phyloP scores from a whole-genome alignment of 2,888 invertebrate species.

The Beris chalybata region DNA sequence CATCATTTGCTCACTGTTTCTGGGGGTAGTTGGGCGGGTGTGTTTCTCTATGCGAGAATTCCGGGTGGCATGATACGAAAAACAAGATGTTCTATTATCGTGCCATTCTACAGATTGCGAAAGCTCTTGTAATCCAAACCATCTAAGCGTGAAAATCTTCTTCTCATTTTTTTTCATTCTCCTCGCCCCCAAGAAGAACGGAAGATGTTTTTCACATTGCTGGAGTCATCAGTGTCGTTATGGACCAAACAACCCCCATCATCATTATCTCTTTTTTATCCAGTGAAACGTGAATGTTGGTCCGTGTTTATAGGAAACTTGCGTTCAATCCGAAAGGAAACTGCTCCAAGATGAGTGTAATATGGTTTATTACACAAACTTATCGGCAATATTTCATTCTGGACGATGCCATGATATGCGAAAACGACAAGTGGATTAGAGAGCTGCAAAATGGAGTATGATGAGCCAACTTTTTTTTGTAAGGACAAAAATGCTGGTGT shows the following conservation, averaged over 20 bases:
- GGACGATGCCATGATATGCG: conserved; percentile 9
- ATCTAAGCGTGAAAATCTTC: conserved; percentile 10
- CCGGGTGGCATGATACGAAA: neutral
- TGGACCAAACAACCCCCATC: conserved; percentile 16
- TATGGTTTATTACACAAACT: conserved; percentile 21
- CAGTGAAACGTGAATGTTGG: conserved; percentile 22
- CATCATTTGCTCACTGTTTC: conserved; percentile 8
- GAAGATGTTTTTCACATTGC: conserved; percentile 19
- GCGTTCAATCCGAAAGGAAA: neutral
- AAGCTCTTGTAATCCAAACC: neutral
- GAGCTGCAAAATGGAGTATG: conserved; percentile 4
- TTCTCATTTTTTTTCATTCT: conserved; percentile 1
- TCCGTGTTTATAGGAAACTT: conserved; percentile 9
- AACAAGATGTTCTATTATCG: conserved; percentile 5
- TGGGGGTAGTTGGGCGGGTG: neutral
- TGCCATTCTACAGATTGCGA: neutral
- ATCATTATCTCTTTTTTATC: conserved; percentile 26
- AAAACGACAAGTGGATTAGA: conserved; percentile 20
- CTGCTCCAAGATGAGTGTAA: conserved; percentile 12
- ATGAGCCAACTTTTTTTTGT: conserved; percentile 5
- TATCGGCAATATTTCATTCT: conserved; percentile 17
- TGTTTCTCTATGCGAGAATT: neutral
- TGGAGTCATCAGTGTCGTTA: conserved; percentile 20
- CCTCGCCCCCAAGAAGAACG: neutral
- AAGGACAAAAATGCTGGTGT: too few species aligned